phyloP scores from a whole-genome alignment of 2,888 invertebrate species.

The Empis stercorea region DNA sequence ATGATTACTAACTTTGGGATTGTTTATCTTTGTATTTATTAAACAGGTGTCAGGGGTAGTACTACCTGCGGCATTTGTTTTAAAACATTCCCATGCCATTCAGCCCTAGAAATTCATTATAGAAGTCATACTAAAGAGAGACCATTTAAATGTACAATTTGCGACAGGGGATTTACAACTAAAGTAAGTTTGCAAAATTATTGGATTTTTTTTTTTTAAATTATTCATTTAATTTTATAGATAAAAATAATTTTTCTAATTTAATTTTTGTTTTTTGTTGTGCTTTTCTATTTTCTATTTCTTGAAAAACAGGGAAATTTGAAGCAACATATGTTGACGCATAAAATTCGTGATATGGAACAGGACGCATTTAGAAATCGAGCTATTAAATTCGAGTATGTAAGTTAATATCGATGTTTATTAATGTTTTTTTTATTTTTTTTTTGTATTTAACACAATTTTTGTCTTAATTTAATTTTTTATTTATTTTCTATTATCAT shows the following conservation, averaged over 20 bases:
- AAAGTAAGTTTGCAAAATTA: slow-evolving; percentile 73
- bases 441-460: too few species aligned
- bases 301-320: slow-evolving; percentile 86
- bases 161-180: slow-evolving; percentile 94
- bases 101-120: slow-evolving; percentile 94
- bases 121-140: slow-evolving; percentile 93
- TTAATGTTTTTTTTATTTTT: neutral
- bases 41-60: slow-evolving; percentile 71
- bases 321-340: slow-evolving; percentile 97
- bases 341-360: slow-evolving; percentile 81
- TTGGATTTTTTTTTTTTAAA: neutral
- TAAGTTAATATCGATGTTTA: slow-evolving; percentile 22
- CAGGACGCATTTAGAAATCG: slow-evolving; percentile 35
- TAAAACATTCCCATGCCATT: slow-evolving; percentile 98
- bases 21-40: slow-evolving; percentile 8
- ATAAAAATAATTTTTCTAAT: neutral
- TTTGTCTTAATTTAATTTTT: too few species aligned
- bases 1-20: neutral
- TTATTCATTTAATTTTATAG: neutral
- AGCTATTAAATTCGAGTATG: slow-evolving; percentile 32
- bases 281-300: too few species aligned
- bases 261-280: slow-evolving; percentile 3
- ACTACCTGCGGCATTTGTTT: slow-evolving; percentile 92
- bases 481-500: neutral
- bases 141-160: slow-evolving; percentile 91